Evolutionary conservation across 2,888 invertebrate species (phyloP), one percentile per base, ranked within the genome.

Genomic region (Drosophila birchii): DNA sequence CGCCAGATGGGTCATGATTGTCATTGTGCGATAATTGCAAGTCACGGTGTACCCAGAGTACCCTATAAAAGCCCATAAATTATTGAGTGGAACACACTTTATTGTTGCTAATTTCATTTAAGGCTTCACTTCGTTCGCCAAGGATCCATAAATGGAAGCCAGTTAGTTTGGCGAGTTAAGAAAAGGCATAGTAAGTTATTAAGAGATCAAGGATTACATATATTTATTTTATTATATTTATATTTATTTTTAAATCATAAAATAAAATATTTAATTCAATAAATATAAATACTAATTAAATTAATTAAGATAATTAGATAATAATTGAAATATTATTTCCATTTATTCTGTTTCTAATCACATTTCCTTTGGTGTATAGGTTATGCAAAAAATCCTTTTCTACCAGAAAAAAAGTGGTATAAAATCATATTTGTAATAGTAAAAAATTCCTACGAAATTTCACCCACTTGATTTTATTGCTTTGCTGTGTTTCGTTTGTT

Each of bases 401-500:
- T 14, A 20, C 18, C 44, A 23, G 2, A 5, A 23, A 23, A 6
- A 23, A 44, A 44, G 12, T 44, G 8, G 23, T 14, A 14, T 0
- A 8, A 23, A 43, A 9, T 39, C 9, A 9, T 18, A 18, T 20
- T 43, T 20, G 14, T 7, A 14, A 12, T n/a, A 3, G n/a, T 12
- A 49, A 14, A 34, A 26, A 51, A 34, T 51, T 34, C 49, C 34
- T 5, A 8, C 4, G 4, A 49, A 8, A 14, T 34, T 34, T 9
- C 32, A 12, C 18, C 59, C 61, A 14, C 29, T 38, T n/a, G 38
- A 44, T 38, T 61, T 47, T 62, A 47, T 29, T 45, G 20, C 45
- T 12, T 29, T n/a, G 7, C 12, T 26, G 45, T 45, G 81, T 80
- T 81, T 78, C 78, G 71, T 82, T 81, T 82, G 75, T 70, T 76